These are phyloP conservation scores for Leptodactylus fuscus DNA, from an alignment of 2,113 vertebrate genomes.

Conservation along the genomic window DNA sequence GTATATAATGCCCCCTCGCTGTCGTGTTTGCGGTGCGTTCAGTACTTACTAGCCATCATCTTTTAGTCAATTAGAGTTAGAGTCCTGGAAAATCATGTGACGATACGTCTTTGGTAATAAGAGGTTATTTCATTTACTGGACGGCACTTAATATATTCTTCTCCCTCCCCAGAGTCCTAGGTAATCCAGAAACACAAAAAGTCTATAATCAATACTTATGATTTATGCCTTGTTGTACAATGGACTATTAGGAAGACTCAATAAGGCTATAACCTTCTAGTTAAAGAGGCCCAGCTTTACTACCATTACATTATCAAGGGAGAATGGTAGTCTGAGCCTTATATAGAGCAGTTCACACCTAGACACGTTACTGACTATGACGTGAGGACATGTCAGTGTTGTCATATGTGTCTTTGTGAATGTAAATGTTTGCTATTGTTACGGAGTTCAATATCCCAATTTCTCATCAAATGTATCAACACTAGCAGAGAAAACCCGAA, in stretches of 20 bases:
- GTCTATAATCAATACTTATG: slow-evolving; percentile 27
- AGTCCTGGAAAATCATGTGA: slow-evolving; percentile 1
- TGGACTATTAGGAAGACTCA: slow-evolving; percentile 30
- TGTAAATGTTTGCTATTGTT: too few relatives aligned
- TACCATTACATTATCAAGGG: not conserved
- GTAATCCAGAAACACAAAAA: slow-evolving; percentile 3
- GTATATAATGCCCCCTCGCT: too few relatives aligned
- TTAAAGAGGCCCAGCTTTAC: not conserved
- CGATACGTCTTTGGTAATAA: not conserved
- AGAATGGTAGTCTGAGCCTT: not conserved
- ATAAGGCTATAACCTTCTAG: not conserved
- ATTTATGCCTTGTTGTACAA: slow-evolving; percentile 24
- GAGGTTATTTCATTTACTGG: not conserved
- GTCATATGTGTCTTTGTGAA: too few relatives aligned
- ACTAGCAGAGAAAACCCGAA: too few relatives aligned
- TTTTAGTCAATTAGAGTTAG: not conserved
- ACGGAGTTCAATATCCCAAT: too few relatives aligned
- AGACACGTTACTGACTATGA: not conserved
- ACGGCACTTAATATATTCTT: not conserved
- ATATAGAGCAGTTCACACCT: not conserved
- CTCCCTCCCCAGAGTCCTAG: not conserved
- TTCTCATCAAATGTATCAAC: too few relatives aligned
- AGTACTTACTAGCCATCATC: not conserved
- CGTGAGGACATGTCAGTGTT: too few relatives aligned
- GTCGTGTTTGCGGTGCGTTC: not conserved